Evolutionary conservation across 2,113 vertebrate genomes (phyloP), one percentile per base, ranked within the genome.

Genomic region (Gallinago media): DNA sequence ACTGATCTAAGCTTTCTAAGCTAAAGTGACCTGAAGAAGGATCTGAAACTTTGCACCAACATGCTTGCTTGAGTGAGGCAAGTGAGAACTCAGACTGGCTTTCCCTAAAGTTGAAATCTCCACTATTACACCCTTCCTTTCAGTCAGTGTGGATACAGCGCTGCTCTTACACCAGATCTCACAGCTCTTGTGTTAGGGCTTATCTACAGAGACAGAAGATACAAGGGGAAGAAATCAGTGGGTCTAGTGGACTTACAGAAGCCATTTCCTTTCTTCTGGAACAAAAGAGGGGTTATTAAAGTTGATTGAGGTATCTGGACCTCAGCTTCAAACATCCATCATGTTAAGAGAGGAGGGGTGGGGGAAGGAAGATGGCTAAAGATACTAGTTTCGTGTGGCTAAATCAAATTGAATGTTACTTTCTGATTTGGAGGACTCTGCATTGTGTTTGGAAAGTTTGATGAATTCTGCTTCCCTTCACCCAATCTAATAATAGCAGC

Each of bases 241-340:
- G 42, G 22, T 67, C 47, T 75, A 47, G 40, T n/a, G 36, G 50
- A 81, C 49, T 76, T 89, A 3, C 67, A 32, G 20, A 85, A 70
- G 36, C 17, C 7, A 49, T 95, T 93, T 94, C 17, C 70, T 79
- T 81, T 93, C n/a, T 96, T 85, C 89, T 94, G 88, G 74, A 94
- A 68, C 36, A 65, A 10, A 92, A 77, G n/a, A 85, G 29, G 12
- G n/a, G 2, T 93, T 82, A 70, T 93, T 93, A 66, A 82, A 88
- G 21, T 50, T 58, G 36, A 32, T 81, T 85, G 78, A 93, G 50
- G 65, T 88, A 74, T 73, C 59, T 72, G 82, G 72, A 90, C 59
- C 63, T 90, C 52, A 80, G 68, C 73, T 92, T 94, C 76, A 84
- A 92, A 63, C 31, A 63, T 85, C 29, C 14, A 6, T 92, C 59